phyloP scores from a whole-genome alignment of 2,888 invertebrate species.

The Cataglyphis altisquamis region DNA sequence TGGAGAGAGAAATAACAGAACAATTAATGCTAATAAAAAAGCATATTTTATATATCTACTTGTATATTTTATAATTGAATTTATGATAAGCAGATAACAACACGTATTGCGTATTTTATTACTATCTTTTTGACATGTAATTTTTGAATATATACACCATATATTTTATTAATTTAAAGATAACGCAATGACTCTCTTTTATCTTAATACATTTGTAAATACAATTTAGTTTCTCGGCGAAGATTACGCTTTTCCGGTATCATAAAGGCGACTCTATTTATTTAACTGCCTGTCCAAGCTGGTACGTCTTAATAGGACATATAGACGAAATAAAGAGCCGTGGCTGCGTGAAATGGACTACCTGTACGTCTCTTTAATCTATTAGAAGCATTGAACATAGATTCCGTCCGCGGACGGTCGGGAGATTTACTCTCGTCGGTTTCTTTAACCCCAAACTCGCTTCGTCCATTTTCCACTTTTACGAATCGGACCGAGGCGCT shows the following conservation, averaged over 20 bases:
- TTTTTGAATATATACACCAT: not conserved
- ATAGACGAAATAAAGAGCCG: constrained; percentile 49
- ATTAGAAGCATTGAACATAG: constrained; percentile 53
- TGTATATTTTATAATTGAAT: not conserved
- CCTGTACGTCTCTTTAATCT: constrained; percentile 52
- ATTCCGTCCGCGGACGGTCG: constrained; percentile 45
- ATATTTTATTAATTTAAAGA: not conserved
- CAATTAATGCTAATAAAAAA: not conserved
- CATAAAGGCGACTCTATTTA: constrained; percentile 22
- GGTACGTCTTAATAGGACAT: constrained; percentile 40
- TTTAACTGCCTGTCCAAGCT: constrained; percentile 36
- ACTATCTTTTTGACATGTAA: not conserved
- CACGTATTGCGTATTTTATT: not conserved
- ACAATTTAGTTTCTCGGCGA: constrained; percentile 18
- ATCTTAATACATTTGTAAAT: constrained; percentile 13
- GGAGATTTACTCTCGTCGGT: constrained; percentile 40
- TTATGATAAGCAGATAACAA: not conserved
- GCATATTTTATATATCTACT: not conserved
- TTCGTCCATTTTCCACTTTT: constrained; percentile 66
- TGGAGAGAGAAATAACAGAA: not conserved
- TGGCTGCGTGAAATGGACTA: constrained; percentile 55
- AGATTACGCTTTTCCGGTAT: constrained; percentile 15
- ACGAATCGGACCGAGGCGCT: constrained; percentile 56
- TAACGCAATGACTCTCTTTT: not conserved
- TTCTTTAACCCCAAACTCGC: constrained; percentile 63